Evolutionary conservation across 2,797 vertebrate species (phyloP).

Genomic region (Halcyon leucocephala): DNA sequence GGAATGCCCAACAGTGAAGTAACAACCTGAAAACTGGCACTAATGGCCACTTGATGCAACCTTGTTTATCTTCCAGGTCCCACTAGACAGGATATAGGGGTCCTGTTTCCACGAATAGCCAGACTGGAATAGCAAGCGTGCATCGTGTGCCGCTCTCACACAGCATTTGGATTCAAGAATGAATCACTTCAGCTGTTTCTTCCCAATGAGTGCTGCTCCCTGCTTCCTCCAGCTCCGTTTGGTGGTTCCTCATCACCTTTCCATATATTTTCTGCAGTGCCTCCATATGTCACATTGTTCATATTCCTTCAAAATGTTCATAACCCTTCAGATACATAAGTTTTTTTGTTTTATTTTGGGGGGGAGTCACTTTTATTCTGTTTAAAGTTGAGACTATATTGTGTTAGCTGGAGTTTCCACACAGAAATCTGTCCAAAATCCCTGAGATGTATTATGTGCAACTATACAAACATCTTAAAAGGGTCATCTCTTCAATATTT

Average conservation of each 20-base stretch:
- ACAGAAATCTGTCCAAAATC: background rate
- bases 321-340: background rate
- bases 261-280: background rate
- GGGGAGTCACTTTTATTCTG: background rate
- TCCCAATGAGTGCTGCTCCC: background rate
- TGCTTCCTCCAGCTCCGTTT: background rate
- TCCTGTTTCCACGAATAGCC: background rate
- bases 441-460: background rate
- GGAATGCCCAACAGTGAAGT: background rate
- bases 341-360: background rate
- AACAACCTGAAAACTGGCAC: background rate
- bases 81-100: background rate
- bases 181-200: background rate
- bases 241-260: background rate
- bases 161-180: background rate
- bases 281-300: background rate
- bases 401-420: background rate
- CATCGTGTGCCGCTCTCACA: background rate
- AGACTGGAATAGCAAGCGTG: background rate
- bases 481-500: background rate
- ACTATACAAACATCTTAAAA: background rate
- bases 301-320: background rate
- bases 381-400: background rate
- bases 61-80: background rate
- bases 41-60: background rate